A percentile compares a stretch with the other conserved stretches of the same genome.
Evolutionary conservation across 1,140 invertebrate genomes (phyloP).

Genomic region (Tetramorium alpestre): DNA sequence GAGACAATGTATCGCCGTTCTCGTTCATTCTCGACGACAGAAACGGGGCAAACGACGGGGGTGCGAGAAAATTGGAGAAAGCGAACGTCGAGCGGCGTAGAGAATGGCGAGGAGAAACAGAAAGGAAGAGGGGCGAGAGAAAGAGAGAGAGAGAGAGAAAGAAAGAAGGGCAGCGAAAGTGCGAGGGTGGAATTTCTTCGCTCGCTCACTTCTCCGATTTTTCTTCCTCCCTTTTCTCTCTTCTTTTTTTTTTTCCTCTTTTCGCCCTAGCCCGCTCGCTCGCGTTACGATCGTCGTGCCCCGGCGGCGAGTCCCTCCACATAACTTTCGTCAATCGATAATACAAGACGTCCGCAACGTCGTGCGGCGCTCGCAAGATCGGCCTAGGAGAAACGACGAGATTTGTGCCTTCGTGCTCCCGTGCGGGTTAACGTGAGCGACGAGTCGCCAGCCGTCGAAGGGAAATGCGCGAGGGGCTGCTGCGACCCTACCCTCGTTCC

Average conservation of each 20-base stretch:
- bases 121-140: background rate
- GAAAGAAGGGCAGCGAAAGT: background rate
- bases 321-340: constrained; percentile 76
- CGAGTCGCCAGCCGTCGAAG: background rate
- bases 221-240: constrained; percentile 3
- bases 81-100: background rate
- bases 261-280: background rate
- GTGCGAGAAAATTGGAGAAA: background rate
- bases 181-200: constrained; percentile 23
- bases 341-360: constrained; percentile 73
- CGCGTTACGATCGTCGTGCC: constrained; percentile 58
- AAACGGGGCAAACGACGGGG: background rate
- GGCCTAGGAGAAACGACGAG: constrained; percentile 62
- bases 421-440: constrained; percentile 21
- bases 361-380: constrained; percentile 71
- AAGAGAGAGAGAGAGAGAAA: background rate
- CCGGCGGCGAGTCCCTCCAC: constrained; percentile 68
- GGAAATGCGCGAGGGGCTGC: constrained; percentile 6
- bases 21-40: background rate
- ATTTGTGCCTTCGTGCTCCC: constrained; percentile 52
- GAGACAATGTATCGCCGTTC: background rate
- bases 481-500: constrained; percentile 1
- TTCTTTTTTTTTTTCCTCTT: background rate
- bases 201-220: background rate
- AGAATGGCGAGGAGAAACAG: background rate